phyloP scores from a whole-genome alignment of 2,797 vertebrate species.

The Pitangus sulphuratus region DNA sequence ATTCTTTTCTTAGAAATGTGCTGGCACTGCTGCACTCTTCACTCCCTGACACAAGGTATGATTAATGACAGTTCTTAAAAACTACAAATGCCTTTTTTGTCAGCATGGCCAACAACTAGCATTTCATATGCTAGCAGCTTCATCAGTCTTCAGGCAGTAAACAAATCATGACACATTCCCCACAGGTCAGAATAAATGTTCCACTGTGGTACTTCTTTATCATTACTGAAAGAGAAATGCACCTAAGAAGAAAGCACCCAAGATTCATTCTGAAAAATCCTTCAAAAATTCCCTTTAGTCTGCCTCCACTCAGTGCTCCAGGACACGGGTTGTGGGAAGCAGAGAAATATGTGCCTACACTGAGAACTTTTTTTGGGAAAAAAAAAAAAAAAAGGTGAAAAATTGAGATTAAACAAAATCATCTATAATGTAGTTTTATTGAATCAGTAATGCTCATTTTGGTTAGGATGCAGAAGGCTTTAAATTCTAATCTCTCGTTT shows the following conservation, averaged over 20 bases:
- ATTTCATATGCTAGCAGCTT: conserved; percentile 14
- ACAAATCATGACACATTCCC: conserved; percentile 36
- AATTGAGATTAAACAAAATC: background rate
- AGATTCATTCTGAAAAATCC: conserved; percentile 53
- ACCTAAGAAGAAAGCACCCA: conserved; percentile 48
- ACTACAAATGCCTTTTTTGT: conserved; percentile 43
- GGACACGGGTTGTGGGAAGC: background rate
- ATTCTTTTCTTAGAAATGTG: background rate
- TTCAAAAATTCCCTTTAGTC: conserved; percentile 23
- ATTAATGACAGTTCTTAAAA: conserved; percentile 57
- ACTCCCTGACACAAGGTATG: background rate
- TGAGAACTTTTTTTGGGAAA: background rate
- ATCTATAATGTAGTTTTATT: background rate
- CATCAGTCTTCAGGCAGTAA: conserved; percentile 49
- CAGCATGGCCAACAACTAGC: background rate
- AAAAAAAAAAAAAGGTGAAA: background rate
- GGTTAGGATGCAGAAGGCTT: background rate
- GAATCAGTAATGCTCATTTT: background rate
- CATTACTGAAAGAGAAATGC: conserved; percentile 45
- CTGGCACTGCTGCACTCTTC: background rate
- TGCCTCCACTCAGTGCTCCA: background rate
- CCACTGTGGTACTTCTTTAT: conserved; percentile 17
- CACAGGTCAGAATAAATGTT: conserved; percentile 43
- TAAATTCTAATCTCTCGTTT: background rate
- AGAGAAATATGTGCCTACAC: background rate